Percentiles rank a stretch among this genome's conserved stretches.
phyloP scores from a whole-genome alignment of 2,888 invertebrate species.

The Torymus texanus region DNA sequence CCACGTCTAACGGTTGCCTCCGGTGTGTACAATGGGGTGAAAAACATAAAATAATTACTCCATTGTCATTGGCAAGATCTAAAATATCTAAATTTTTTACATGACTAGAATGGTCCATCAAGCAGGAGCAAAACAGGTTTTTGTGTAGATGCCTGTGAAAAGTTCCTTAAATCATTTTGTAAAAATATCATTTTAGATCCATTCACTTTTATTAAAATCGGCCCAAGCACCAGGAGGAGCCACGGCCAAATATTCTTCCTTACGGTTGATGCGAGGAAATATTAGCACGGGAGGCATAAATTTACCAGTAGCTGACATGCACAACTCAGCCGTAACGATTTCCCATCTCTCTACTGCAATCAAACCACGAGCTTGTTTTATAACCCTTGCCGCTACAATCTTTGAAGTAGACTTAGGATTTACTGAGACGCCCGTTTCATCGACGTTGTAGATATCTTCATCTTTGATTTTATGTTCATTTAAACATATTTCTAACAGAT shows the following conservation, averaged over 20 bases:
- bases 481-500: not conserved
- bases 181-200: constrained; percentile 11
- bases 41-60: constrained; percentile 67
- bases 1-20: constrained; percentile 63
- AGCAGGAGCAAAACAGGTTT: constrained; percentile 66
- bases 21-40: constrained; percentile 65
- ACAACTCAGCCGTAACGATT: constrained; percentile 62
- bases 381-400: constrained; percentile 63
- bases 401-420: constrained; percentile 61
- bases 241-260: not conserved
- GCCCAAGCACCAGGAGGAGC: constrained; percentile 33
- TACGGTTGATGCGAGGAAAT: constrained; percentile 48
- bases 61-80: constrained; percentile 60
- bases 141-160: constrained; percentile 59
- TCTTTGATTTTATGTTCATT: constrained; percentile 1
- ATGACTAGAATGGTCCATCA: constrained; percentile 68
- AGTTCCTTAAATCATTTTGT: constrained; percentile 70
- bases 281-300: constrained; percentile 50
- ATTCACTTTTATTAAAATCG: constrained; percentile 51
- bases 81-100: constrained; percentile 66
- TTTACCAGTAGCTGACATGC: constrained; percentile 61
- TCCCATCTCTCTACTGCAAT: constrained; percentile 64
- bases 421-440: constrained; percentile 65
- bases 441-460: constrained; percentile 60
- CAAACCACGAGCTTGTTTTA: constrained; percentile 62